Percentiles rank a stretch among this genome's conserved stretches.
phyloP scores from a whole-genome alignment of 1,140 invertebrate genomes.

The Drosophila rufa region DNA sequence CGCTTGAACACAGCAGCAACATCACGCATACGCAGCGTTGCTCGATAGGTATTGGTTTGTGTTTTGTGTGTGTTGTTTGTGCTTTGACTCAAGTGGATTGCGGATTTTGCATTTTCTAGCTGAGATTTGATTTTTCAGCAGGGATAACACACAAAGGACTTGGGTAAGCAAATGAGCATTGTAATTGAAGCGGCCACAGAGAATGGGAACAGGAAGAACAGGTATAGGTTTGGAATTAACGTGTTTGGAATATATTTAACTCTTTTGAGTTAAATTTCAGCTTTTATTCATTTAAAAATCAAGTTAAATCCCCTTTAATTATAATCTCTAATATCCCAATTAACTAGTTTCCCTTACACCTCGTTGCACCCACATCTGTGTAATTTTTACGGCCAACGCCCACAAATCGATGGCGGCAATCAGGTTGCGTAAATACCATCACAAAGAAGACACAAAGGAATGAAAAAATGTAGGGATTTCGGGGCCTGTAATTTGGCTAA shows the following conservation, averaged over 20 bases:
- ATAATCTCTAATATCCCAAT: slow-evolving; percentile 38
- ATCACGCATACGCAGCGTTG: slow-evolving; percentile 30
- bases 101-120: slow-evolving; percentile 49
- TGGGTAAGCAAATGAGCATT: slow-evolving; percentile 45
- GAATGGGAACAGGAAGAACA: too few relatives aligned
- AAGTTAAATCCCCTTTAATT: slow-evolving; percentile 1
- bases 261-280: not conserved
- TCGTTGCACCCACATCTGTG: slow-evolving; percentile 3
- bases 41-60: slow-evolving; percentile 26
- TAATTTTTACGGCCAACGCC: slow-evolving; percentile 34
- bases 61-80: slow-evolving; percentile 7
- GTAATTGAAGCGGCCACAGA: slow-evolving; percentile 21
- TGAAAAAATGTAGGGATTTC: slow-evolving; percentile 6
- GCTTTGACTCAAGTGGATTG: slow-evolving; percentile 48
- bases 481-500: slow-evolving; percentile 62
- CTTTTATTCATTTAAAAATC: not conserved
- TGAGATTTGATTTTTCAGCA: slow-evolving; percentile 48
- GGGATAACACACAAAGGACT: slow-evolving; percentile 45
- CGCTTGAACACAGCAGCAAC: slow-evolving; percentile 37
- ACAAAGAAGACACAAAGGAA: not conserved
- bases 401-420: slow-evolving; percentile 66
- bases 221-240: not conserved
- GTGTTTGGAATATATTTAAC: not conserved
- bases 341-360: slow-evolving; percentile 10
- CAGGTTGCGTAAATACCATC: slow-evolving; percentile 37